Evolutionary conservation across 2,797 vertebrate genomes (phyloP), one percentile per base, ranked within the genome.

Genomic region (Rhabdomys pumilio): DNA sequence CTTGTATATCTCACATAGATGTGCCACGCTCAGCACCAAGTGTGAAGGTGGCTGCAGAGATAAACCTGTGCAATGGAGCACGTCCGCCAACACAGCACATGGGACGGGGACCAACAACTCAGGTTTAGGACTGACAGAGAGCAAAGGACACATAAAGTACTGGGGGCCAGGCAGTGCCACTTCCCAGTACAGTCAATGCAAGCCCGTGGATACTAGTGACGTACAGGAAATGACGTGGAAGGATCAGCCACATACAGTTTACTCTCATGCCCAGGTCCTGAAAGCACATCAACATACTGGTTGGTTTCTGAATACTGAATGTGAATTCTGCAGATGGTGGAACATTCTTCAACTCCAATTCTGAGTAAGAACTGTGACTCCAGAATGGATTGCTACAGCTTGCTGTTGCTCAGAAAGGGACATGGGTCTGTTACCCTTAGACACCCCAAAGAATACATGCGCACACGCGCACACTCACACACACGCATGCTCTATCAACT

Each of bases 151-250:
- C 41, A 41, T 20, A 6, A 10, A 24, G 13, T 0, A 15, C 53
- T 11, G 15, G 1, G 10, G 2, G n/a, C 9, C 0, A 47, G 20
- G 4, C 34, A 59, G 47, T 34, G 26, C n/a, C 29, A 9, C 20
- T 41, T 38, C 41, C 89, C 2, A 4, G 44, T 11, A 44, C 26
- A 20, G 59, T 53, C 44, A 59, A 7, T 4, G 1, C 1, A 61
- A 19, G 38, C 75, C 63, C 57, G 12, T 29, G 38, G 41, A 47
- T 3, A 80, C 24, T 20, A 76, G 55, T 67, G n/a, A 59, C n/a
- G 38, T 6, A 26, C 7, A 22, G 87, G 67, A 90, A 75, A n/a
- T 89, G 19, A 47, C 26, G 88, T 26, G 44, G 47, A 77, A 79
- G 41, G 63, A 69, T 24, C 31, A 57, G 31, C 1, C 14, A 20